Conservation (phyloP, 2,113 vertebrate genomes). For the Myrmecophaga tridactyla region DNA sequence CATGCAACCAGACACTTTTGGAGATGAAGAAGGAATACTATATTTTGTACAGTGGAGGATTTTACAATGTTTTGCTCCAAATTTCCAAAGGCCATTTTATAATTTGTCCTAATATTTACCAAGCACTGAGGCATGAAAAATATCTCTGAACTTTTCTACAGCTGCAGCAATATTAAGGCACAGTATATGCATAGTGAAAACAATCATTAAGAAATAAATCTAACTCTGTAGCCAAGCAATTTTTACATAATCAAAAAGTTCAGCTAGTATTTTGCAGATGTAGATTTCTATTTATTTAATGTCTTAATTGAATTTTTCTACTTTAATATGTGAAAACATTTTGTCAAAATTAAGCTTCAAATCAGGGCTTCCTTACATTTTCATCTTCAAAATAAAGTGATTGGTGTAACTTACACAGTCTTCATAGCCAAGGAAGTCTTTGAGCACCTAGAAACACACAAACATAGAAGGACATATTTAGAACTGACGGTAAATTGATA, state of each 20-base stretch:
- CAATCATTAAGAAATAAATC: background rate
- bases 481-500: background rate
- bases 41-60: background rate
- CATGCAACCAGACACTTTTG: too few species aligned
- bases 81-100: background rate
- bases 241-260: background rate
- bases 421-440: background rate
- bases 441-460: background rate
- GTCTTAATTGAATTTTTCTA: background rate
- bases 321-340: background rate
- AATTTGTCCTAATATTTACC: background rate
- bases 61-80: background rate
- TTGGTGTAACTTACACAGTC: background rate
- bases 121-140: background rate
- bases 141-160: background rate
- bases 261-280: background rate
- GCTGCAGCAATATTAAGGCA: background rate
- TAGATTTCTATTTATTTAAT: slow-evolving; percentile 16
- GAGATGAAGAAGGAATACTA: too few species aligned
- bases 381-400: background rate
- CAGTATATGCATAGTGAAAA: background rate
- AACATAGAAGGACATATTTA: background rate
- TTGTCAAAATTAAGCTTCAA: background rate
- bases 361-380: background rate
- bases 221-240: background rate